Conservation (phyloP, 2,113 vertebrate species). For the Lipophrys pholis region DNA sequence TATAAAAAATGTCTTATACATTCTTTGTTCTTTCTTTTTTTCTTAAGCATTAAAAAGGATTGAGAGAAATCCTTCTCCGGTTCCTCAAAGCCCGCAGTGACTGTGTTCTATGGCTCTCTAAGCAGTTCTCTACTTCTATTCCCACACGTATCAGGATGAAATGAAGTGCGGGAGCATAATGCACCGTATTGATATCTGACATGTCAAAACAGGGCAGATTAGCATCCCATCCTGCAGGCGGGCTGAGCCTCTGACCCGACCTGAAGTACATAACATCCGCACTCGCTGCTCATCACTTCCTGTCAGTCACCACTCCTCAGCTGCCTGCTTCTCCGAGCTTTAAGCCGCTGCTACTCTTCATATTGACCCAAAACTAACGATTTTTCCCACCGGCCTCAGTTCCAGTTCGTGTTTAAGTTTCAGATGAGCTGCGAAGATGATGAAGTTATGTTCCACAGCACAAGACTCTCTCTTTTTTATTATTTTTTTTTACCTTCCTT, state of each 20-base stretch:
- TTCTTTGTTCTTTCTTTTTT: too few relatives aligned
- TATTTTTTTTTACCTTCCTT: too few relatives aligned
- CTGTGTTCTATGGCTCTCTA: constrained; percentile 30
- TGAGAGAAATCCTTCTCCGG: neutral
- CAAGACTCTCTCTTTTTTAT: too few relatives aligned
- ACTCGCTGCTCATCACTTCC: constrained; percentile 35
- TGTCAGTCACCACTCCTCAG: constrained; percentile 55
- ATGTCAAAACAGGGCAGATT: constrained; percentile 65
- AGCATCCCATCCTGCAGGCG: constrained; percentile 55
- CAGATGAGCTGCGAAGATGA: too few relatives aligned
- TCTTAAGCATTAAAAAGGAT: constrained; percentile 3
- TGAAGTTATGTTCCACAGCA: too few relatives aligned
- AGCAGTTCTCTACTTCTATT: constrained; percentile 43
- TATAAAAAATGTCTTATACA: too few relatives aligned
- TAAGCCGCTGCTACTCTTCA: neutral
- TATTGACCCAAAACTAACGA: neutral
- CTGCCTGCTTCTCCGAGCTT: constrained; percentile 15
- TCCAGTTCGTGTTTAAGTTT: neutral
- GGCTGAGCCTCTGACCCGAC: constrained; percentile 25
- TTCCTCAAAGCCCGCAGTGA: neutral
- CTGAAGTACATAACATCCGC: constrained; percentile 57
- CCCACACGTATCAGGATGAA: constrained; percentile 47
- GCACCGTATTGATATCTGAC: constrained; percentile 63
- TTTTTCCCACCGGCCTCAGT: neutral
- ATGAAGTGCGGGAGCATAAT: constrained; percentile 66